phyloP scores from a whole-genome alignment of 2,797 vertebrate genomes.

The Saguinus oedipus region DNA sequence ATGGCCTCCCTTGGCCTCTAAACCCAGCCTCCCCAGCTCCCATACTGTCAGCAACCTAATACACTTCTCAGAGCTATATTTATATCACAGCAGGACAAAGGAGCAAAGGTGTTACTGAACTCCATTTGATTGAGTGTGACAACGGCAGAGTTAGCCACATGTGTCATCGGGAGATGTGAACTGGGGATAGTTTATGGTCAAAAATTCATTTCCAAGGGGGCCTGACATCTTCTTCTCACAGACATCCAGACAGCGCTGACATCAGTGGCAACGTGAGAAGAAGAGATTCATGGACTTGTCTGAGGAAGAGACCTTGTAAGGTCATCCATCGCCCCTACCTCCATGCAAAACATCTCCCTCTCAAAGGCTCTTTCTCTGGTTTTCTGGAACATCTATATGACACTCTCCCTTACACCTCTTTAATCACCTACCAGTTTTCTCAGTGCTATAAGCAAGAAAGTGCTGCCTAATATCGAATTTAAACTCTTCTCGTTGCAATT shows the following conservation, averaged over 20 bases:
- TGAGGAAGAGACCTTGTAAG: constrained; percentile 19
- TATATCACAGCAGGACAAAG: constrained; percentile 20
- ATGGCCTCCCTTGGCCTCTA: not conserved
- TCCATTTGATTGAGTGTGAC: constrained; percentile 36
- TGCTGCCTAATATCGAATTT: not conserved
- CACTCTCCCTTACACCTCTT: too few relatives aligned
- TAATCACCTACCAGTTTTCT: not conserved
- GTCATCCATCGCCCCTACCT: not conserved
- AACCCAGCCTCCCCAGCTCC: not conserved
- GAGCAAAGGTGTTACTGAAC: constrained; percentile 52
- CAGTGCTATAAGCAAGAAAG: not conserved
- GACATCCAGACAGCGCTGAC: constrained; percentile 24
- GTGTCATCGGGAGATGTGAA: constrained; percentile 50
- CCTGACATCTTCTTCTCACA: constrained; percentile 40
- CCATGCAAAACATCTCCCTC: not conserved
- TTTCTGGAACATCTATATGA: not conserved
- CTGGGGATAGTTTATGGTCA: constrained; percentile 47
- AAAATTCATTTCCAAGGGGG: constrained; percentile 51
- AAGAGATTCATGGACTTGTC: constrained; percentile 40
- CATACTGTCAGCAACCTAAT: not conserved
- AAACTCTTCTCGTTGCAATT: not conserved
- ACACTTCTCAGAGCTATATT: constrained; percentile 47
- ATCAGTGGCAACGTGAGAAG: not conserved
- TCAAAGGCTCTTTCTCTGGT: not conserved
- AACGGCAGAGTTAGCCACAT: not conserved